Evolutionary conservation across 2,113 vertebrate genomes (phyloP), one percentile per base, ranked within the genome.

Genomic region (Marcusenius ussheri): DNA sequence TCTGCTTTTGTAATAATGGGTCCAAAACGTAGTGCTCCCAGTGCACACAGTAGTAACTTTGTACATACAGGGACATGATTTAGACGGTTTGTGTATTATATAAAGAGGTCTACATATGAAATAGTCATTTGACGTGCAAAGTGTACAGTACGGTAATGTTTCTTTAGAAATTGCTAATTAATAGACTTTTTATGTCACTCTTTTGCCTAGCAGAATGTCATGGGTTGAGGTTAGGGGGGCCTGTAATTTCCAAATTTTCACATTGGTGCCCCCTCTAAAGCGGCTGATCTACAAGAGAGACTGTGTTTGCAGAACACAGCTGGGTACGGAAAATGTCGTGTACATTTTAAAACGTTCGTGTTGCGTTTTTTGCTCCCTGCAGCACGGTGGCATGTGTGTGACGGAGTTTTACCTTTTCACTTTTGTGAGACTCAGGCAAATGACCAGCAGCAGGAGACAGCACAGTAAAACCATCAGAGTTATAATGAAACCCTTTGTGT

Each of bases 321-420:
- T 77, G 31, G 13, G 3, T 77, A 15, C 27, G 35, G 2, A 50
- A 49, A 15, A 50, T n/a, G 56, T n/a, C 2, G 1, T 35, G 10
- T 50, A 31, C 31, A 35, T 87, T 50, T 87, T 31, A 24, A 31
- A 86, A n/a, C 56, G 11, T 85, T 49, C 19, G 11, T 50, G 42
- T 21, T 21, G 10, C 13, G 24, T 70, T 27, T 21, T 11, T 11
- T 39, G n/a, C 21, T 53, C 47, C 6, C 13, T 83, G 19, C 53
- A 7, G 42, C 31, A 13, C 1, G 31, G 50, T 24, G 13, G 6
- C 27, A 2, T 53, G 39, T n/a, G 56, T 17, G 15, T 46, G 21
- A 9, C 15, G 39, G 47, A 24, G 4, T 6, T 70, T 90, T 90
- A 96, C 96, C 94, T 96, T 88, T 92, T 95, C 4, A 94, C 89